Evolutionary conservation across 2,113 vertebrate species (phyloP).

Genomic region (Atrichornis clamosus): DNA sequence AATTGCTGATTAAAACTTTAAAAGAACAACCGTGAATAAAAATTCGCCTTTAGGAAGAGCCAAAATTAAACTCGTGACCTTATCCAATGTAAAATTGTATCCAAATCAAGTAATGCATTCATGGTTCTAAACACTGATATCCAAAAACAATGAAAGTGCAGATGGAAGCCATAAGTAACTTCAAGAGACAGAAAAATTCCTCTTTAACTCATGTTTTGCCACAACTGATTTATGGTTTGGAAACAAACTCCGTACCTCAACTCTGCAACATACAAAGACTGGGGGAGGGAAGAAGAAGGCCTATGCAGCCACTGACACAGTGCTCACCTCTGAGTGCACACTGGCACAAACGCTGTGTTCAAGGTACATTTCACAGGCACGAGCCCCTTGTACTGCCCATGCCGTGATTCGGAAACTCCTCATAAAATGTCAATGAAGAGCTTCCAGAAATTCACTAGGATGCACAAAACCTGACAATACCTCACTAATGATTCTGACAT

Average conservation of each 20-base stretch:
- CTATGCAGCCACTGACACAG: neutral
- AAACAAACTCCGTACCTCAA: neutral
- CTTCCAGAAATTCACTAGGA: neutral
- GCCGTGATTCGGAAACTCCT: neutral
- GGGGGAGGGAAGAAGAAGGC: neutral
- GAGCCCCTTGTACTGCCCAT: neutral
- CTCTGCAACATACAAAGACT: neutral
- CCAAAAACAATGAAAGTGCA: neutral
- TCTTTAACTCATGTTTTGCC: neutral
- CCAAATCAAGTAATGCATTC: neutral
- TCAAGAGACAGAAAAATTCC: neutral
- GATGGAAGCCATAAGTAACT: slow-evolving; percentile 35
- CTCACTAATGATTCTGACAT: neutral
- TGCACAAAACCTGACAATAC: neutral
- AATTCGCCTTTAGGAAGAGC: neutral
- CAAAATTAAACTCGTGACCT: neutral
- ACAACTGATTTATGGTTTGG: neutral
- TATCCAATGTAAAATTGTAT: neutral
- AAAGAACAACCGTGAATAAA: neutral
- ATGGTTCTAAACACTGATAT: neutral
- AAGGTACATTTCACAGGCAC: neutral
- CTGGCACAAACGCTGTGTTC: neutral
- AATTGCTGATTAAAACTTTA: neutral
- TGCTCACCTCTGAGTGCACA: neutral
- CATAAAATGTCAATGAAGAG: neutral